Evolutionary conservation across 2,797 vertebrate genomes (phyloP).

Genomic region (Lagocephalus sceleratus): DNA sequence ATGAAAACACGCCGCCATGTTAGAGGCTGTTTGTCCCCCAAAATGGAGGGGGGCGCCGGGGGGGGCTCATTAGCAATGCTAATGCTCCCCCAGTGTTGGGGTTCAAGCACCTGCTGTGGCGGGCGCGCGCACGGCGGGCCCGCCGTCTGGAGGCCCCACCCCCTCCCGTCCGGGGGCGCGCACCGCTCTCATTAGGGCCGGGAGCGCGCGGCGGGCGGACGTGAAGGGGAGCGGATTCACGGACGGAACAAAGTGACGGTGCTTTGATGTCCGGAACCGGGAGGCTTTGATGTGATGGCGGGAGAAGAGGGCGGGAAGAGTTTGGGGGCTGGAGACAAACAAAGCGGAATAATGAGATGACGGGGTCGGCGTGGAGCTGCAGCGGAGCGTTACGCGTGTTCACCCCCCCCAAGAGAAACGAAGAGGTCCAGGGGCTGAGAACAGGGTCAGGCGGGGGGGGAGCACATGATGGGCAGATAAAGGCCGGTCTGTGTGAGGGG

Average conservation of each 20-base stretch:
- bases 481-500: conserved; percentile 66
- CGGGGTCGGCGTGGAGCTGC: no score
- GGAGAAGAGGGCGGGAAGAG: no score
- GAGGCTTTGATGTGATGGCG: no score
- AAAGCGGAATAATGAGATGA: no score
- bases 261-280: no score
- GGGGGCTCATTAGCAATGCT: conserved; percentile 1
- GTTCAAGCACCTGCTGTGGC: neutral
- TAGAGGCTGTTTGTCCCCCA: neutral
- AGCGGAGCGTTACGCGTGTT: no score
- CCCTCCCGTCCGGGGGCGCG: neutral
- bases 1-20: neutral
- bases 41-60: neutral
- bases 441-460: conserved; percentile 52
- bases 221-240: no score
- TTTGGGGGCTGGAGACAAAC: no score
- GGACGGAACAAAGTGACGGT: no score
- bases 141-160: neutral
- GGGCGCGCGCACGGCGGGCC: neutral
- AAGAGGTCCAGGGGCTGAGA: conserved; percentile 8
- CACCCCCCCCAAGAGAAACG: no score
- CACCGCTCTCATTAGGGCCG: neutral
- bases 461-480: conserved; percentile 73
- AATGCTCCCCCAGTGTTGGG: neutral
- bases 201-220: no score